Base-by-base conservation (phyloP, 2,888 invertebrate species). In the Clivina fossor region DNA sequence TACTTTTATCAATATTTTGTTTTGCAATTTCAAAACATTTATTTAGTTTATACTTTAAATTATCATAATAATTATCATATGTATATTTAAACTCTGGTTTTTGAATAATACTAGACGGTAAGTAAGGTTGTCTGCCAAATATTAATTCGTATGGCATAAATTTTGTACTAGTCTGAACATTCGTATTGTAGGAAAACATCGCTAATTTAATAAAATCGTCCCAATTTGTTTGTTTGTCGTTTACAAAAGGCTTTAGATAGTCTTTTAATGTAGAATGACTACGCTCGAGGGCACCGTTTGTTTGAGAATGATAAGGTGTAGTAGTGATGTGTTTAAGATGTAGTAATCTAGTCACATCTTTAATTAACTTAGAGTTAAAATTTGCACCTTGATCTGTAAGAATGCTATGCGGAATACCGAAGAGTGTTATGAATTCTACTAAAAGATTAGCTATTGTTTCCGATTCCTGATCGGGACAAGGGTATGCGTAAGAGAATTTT, bases 101-200 rank as follows among this genome's bases (percentile, higher is more conserved):
- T 38, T 43, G 26, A 4, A 19, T 58, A 26, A 66, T 40, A 5
- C 66, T 64, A 58, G 49, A 57, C 3, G 70, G 68, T 4, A 70
- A 56, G 5, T 19, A 59, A 1, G 71, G 63, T 60, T 68, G 68
- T 43, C 64, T 57, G 3, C 69, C 71, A 55, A 68, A 73, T 2
- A 71, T 2, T 30, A 72, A 50, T 60, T 72, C 71, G 26, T 64
- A 68, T 2, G 70, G 70, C 0, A 68, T 64, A 38, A 62, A 69
- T 9, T 66, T 61, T 2, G 70, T 71, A 1, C 67, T 64, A 13
- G 61, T 58, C 48, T 72, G 70, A 3, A 63, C 48, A 4, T 58
- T 59, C 24, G 65, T 64, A 28, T 69, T 68, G 54, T 71, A 71
- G 1, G 65, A 49, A 43, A 70, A 62, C 56, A 69, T 65, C 0